A percentile compares a stretch with the other conserved stretches of the same genome.
Conservation (phyloP, 2,797 vertebrate genomes). For the Poeciliopsis presidionis region DNA sequence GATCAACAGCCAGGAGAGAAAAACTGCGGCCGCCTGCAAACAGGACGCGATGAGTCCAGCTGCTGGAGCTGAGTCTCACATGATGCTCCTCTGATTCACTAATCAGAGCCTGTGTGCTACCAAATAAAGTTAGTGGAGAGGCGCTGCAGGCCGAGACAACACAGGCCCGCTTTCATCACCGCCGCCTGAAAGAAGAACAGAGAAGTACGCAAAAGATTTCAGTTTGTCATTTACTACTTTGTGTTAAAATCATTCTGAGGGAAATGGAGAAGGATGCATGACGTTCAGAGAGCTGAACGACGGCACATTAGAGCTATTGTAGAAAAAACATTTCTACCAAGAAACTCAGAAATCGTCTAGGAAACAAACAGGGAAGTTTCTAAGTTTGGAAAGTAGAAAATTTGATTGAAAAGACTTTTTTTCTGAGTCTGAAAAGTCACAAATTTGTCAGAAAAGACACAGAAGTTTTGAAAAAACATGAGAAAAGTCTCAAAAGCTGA, state of each 20-base stretch:
- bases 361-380: no score
- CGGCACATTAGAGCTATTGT: no score
- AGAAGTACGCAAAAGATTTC: neutral
- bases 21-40: neutral
- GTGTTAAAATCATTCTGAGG: neutral
- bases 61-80: conserved; percentile 3
- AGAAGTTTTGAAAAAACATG: no score
- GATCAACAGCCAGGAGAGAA: neutral
- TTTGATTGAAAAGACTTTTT: no score
- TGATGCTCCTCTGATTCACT: neutral
- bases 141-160: neutral
- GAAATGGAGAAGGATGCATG: neutral
- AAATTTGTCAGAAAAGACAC: no score
- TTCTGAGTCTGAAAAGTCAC: no score
- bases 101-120: neutral
- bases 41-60: neutral
- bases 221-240: neutral
- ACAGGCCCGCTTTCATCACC: neutral
- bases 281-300: neutral
- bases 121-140: conserved; percentile 1
- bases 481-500: no score
- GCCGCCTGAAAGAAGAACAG: neutral
- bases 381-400: no score
- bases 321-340: no score
- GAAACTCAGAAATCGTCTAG: no score